Conservation (phyloP, 2,797 vertebrate genomes). For the Streptopelia turtur region DNA sequence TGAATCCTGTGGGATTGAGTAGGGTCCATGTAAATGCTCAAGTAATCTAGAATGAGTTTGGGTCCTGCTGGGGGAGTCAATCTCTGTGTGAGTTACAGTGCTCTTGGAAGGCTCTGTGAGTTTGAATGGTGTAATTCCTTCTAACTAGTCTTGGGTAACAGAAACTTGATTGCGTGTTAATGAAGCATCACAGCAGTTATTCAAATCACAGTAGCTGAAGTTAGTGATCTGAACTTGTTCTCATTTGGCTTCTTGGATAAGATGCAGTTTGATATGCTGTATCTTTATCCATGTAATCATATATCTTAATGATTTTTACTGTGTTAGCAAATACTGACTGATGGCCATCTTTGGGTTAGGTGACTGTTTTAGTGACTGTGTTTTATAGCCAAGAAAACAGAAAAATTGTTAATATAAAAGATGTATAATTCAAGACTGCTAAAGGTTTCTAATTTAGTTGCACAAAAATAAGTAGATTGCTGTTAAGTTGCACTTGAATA, state of each 20-base stretch:
- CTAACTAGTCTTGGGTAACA: neutral
- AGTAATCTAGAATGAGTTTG: neutral
- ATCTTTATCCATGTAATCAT: fast-evolving
- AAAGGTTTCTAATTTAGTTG: neutral
- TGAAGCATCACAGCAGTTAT: neutral
- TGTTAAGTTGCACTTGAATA: neutral
- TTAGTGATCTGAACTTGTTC: neutral
- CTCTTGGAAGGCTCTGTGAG: neutral
- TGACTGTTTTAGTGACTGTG: fast-evolving
- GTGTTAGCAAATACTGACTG: neutral
- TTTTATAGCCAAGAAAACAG: neutral
- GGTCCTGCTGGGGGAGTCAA: neutral
- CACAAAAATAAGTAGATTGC: neutral
- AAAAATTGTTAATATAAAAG: neutral
- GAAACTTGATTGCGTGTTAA: neutral
- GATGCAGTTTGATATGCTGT: neutral
- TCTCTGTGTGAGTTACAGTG: neutral
- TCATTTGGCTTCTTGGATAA: neutral
- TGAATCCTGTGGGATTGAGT: neutral
- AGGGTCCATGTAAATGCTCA: neutral
- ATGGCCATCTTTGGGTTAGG: neutral
- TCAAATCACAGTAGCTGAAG: neutral
- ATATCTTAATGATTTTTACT: neutral
- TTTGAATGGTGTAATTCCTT: neutral
- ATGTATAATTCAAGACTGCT: fast-evolving